Base-by-base conservation (phyloP, 2,797 vertebrate genomes). In the Pseudotriccus pelzelni region DNA sequence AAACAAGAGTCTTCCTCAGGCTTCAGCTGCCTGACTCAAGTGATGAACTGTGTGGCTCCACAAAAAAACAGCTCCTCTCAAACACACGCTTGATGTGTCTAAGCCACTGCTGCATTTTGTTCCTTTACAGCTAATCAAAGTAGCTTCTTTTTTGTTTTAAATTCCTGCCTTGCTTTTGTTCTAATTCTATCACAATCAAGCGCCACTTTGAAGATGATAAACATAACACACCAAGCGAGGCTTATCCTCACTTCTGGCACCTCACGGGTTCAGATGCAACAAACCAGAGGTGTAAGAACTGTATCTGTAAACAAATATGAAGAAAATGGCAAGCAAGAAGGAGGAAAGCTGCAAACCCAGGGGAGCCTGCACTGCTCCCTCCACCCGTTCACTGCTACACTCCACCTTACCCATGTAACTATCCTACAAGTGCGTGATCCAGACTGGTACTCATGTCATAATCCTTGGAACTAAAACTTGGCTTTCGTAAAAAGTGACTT, bases 21-120 rank as follows among this genome's bases (percentile, higher is more conserved):
- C 36, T 84, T 90, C 76, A 72, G 36, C 46, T 83, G 52, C 41
- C 44, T 39, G 49, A 52, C 39, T 66, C 4, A 10, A 73, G 49
- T 1, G 0, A 37, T 5, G 19, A 87, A 36, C 49, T 0, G 0
- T 12, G 24, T 13, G 37, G 39, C 41, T 82, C 68, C 4, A 2
- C 14, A 62, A 69, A 50, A 4, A 0, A 68, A 37, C 50, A 63
- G 18, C 66, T 77, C 34, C 44, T 87, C 64, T 34, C 60, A 91
- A 77, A 85, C 23, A 55, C 6, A 10, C 7, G 52, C 44, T 21
- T 25, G 9, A 46, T n/a, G 24, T 0, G 0, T 25, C 36, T 36
- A 24, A 90, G 68, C 7, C 44, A 32, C 46, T 12, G 34, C 3
- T 78, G 32, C n/a, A 30, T 56, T 87, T 83, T 89, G 79, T 52